phyloP scores from a whole-genome alignment of 30 jellyfish, hydroid and myxozoan genomes.

The Hydractinia symbiolongicarpus region DNA sequence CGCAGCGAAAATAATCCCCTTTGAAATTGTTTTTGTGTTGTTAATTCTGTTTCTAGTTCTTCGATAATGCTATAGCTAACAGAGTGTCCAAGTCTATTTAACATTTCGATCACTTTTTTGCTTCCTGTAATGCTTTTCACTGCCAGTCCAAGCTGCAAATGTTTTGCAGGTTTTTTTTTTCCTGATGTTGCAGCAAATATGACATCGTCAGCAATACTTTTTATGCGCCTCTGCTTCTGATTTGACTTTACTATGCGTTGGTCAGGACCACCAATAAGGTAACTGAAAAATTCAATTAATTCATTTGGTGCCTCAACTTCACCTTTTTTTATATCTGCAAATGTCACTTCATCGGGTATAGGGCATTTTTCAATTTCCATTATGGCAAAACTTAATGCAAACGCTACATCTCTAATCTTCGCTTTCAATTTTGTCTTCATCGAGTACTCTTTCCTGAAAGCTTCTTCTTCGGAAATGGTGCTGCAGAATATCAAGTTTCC shows the following conservation, averaged over 20 bases:
- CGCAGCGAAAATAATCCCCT: too few species aligned
- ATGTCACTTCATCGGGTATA: constrained; percentile 9
- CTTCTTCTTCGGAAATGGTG: neutral
- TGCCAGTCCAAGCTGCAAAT: neutral
- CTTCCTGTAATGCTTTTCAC: neutral
- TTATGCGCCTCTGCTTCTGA: constrained; percentile 2
- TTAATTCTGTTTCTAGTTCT: too few species aligned
- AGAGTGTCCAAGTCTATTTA: too few species aligned
- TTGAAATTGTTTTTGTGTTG: too few species aligned
- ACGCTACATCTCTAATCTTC: constrained; percentile 16
- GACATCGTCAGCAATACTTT: neutral
- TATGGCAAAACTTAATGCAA: neutral
- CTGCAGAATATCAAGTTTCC: too few species aligned
- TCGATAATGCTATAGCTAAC: too few species aligned
- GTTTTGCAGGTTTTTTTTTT: neutral
- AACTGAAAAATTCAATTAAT: neutral
- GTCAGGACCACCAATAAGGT: constrained; percentile 16
- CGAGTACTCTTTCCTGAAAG: constrained; percentile 10
- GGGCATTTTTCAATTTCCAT: neutral
- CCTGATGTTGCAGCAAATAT: constrained; percentile 20
- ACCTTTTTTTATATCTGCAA: constrained; percentile 18
- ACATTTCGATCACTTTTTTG: neutral
- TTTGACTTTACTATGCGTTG: neutral
- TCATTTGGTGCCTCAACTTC: constrained; percentile 1
- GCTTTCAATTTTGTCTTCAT: constrained; percentile 6